Conservation (phyloP, 1,140 invertebrate genomes). For the Drosophila pachea region DNA sequence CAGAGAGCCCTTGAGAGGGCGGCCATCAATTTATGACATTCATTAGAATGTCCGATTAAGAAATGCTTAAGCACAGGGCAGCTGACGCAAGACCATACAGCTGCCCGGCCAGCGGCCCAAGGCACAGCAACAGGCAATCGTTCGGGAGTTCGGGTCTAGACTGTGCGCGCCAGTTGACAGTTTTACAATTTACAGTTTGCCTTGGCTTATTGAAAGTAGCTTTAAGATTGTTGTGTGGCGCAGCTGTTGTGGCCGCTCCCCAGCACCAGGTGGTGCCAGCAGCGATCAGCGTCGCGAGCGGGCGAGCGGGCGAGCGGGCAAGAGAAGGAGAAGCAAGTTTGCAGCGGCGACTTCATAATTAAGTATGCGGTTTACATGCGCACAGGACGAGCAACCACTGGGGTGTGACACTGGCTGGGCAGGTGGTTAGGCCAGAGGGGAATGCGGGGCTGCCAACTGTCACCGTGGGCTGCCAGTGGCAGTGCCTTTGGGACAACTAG, state of each 20-base stretch:
- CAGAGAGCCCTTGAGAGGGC: slow-evolving; percentile 26
- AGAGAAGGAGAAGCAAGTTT: too few relatives aligned
- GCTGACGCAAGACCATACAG: slow-evolving; percentile 56
- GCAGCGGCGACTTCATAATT: slow-evolving; percentile 75
- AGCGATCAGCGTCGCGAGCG: not conserved
- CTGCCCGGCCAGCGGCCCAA: not conserved
- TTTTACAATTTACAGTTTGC: slow-evolving; percentile 17
- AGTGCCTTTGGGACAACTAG: slow-evolving; percentile 77
- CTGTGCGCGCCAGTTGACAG: not conserved
- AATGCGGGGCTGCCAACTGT: slow-evolving; percentile 28
- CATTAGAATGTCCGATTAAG: slow-evolving; percentile 78
- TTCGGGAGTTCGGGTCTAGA: slow-evolving; percentile 21
- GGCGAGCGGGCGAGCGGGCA: too few relatives aligned
- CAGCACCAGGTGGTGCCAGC: slow-evolving; percentile 18
- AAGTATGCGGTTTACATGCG: slow-evolving; percentile 71
- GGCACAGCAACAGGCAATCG: slow-evolving; percentile 26
- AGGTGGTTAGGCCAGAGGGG: slow-evolving; percentile 28
- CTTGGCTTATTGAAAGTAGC: slow-evolving; percentile 58
- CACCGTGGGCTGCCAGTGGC: slow-evolving; percentile 69
- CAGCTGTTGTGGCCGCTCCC: slow-evolving; percentile 22
- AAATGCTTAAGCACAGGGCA: slow-evolving; percentile 59
- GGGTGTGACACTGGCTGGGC: slow-evolving; percentile 35
- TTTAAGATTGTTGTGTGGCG: slow-evolving; percentile 43
- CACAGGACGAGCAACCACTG: slow-evolving; percentile 42
- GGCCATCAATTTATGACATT: slow-evolving; percentile 79